Evolutionary conservation across 2,797 vertebrate species (phyloP).

Genomic region (Sebastiscus tertius): DNA sequence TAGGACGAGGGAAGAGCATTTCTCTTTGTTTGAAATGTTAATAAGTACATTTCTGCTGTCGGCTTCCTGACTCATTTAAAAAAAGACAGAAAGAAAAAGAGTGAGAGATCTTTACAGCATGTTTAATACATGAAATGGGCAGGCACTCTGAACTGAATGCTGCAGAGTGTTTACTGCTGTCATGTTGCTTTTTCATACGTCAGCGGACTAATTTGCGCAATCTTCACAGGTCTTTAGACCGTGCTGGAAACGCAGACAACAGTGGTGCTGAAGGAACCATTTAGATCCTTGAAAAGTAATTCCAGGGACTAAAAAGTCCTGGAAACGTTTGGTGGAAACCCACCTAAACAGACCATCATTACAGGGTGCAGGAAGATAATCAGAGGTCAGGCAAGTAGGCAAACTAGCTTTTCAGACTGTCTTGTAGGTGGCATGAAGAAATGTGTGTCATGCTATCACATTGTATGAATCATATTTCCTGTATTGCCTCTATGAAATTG

Average conservation of each 20-base stretch:
- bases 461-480: slow-evolving; percentile 52
- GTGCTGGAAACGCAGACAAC: neutral
- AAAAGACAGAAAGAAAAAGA: no score
- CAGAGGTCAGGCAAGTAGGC: neutral
- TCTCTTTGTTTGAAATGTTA: neutral
- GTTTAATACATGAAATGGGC: no score
- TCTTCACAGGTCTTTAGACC: neutral
- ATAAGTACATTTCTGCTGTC: neutral
- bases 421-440: neutral
- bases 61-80: no score
- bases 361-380: neutral
- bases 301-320: neutral
- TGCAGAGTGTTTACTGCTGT: neutral
- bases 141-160: neutral
- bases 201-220: neutral
- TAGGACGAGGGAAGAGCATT: no score
- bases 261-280: neutral
- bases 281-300: neutral
- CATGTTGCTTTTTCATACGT: neutral
- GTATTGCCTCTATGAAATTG: neutral
- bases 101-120: no score
- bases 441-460: neutral
- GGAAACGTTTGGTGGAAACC: neutral
- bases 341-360: neutral
- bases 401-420: neutral